phyloP scores from a whole-genome alignment of 2,113 vertebrate species.

The Callaeas wilsoni region DNA sequence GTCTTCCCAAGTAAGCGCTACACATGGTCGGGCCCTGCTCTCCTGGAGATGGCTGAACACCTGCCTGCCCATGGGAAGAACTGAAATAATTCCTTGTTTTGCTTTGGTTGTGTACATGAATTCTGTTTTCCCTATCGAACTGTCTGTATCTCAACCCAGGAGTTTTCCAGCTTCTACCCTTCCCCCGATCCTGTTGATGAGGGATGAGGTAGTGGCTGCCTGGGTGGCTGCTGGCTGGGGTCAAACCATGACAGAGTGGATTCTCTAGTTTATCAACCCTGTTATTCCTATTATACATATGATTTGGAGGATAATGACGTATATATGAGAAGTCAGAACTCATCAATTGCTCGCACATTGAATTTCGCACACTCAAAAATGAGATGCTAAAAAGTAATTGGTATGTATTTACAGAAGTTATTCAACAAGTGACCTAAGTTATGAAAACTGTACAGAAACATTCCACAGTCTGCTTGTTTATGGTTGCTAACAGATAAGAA shows the following conservation, averaged over 20 bases:
- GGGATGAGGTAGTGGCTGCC: not conserved
- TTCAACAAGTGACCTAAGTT: not conserved
- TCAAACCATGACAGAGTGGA: not conserved
- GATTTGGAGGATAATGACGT: not conserved
- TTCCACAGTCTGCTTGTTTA: not conserved
- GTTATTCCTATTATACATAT: not conserved
- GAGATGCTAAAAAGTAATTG: not conserved
- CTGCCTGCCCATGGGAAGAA: fast-evolving
- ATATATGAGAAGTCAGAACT: not conserved
- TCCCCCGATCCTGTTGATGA: fast-evolving
- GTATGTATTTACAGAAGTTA: not conserved
- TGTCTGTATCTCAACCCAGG: fast-evolving
- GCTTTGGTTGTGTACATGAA: not conserved
- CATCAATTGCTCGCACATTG: not conserved
- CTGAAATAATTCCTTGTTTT: not conserved
- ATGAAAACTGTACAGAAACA: not conserved
- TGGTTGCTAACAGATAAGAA: not conserved
- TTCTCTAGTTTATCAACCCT: not conserved
- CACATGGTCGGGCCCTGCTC: too few species aligned
- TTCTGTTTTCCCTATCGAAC: too few species aligned
- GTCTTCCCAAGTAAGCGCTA: fast-evolving
- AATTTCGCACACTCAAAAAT: not conserved
- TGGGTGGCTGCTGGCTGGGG: not conserved
- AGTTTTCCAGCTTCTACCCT: not conserved
- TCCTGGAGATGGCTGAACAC: not conserved